phyloP scores from a whole-genome alignment of 1,140 invertebrate species.

The Zaprionus ornatus region DNA sequence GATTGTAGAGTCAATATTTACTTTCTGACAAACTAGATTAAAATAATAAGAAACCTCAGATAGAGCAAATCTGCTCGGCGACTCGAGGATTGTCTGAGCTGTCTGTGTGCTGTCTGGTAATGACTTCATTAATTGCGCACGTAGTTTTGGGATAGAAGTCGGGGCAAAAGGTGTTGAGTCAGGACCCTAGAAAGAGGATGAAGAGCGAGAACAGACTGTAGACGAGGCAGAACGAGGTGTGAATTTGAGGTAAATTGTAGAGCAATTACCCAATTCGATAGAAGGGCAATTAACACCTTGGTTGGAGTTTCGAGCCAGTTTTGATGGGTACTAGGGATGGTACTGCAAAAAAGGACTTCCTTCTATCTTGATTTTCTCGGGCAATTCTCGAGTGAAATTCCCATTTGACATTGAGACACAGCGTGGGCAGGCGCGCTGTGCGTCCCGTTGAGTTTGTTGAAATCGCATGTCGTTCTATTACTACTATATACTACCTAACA shows the following conservation, averaged over 20 bases:
- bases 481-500: not conserved
- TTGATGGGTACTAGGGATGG: constrained; percentile 6
- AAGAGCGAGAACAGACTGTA: not conserved
- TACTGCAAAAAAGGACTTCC: not conserved
- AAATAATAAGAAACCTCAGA: constrained; percentile 55
- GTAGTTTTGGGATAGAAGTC: constrained; percentile 20
- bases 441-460: constrained; percentile 74
- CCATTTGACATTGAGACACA: constrained; percentile 47
- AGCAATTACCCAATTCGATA: constrained; percentile 66
- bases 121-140: constrained; percentile 69
- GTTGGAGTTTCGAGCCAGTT: constrained; percentile 51
- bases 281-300: constrained; percentile 76
- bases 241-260: constrained; percentile 70
- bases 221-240: constrained; percentile 49
- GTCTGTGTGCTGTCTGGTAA: constrained; percentile 34
- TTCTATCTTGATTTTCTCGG: not conserved
- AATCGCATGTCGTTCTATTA: constrained; percentile 37
- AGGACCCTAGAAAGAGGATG: not conserved
- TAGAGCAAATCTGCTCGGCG: constrained; percentile 4
- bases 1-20: constrained; percentile 81
- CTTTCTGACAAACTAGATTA: constrained; percentile 67
- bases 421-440: constrained; percentile 31
- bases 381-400: constrained; percentile 28
- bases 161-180: constrained; percentile 6
- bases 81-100: constrained; percentile 54